Conservation (phyloP, 2,888 invertebrate species). For the Lymantria monacha region DNA sequence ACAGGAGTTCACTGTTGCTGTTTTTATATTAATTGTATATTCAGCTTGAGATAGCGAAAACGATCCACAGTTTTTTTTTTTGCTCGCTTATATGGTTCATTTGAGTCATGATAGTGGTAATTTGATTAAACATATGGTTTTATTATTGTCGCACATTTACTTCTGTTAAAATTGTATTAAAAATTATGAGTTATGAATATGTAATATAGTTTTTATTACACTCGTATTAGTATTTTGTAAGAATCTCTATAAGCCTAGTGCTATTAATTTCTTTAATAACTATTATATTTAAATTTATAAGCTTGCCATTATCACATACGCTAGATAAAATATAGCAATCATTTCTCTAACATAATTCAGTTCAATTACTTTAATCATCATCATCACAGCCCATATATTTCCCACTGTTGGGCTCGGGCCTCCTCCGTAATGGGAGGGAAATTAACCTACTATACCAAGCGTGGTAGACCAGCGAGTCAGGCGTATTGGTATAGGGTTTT, state of each 20-base stretch:
- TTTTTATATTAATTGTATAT: slow-evolving; percentile 47
- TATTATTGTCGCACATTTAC: slow-evolving; percentile 37
- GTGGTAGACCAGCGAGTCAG: no score
- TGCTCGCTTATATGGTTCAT: slow-evolving; percentile 35
- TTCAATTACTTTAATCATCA: no score
- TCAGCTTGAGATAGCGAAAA: slow-evolving; percentile 32
- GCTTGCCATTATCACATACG: no score
- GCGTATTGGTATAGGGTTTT: no score
- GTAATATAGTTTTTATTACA: not conserved
- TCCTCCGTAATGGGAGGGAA: no score
- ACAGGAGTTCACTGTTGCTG: slow-evolving; percentile 3
- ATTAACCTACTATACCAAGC: no score
- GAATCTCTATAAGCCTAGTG: not conserved
- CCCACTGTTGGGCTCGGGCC: no score
- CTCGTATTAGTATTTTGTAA: not conserved
- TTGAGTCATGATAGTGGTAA: slow-evolving; percentile 28
- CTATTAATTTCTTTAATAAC: no score
- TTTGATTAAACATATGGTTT: slow-evolving; percentile 23
- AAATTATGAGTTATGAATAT: not conserved
- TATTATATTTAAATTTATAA: no score
- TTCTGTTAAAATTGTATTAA: slow-evolving; percentile 13
- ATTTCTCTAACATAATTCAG: no score
- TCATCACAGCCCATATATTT: no score
- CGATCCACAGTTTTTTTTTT: slow-evolving; percentile 42
- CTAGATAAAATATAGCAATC: no score